Percentiles rank a stretch among this genome's conserved stretches.
Conservation (phyloP, 2,888 invertebrate species). For the Hyposoter didymator region DNA sequence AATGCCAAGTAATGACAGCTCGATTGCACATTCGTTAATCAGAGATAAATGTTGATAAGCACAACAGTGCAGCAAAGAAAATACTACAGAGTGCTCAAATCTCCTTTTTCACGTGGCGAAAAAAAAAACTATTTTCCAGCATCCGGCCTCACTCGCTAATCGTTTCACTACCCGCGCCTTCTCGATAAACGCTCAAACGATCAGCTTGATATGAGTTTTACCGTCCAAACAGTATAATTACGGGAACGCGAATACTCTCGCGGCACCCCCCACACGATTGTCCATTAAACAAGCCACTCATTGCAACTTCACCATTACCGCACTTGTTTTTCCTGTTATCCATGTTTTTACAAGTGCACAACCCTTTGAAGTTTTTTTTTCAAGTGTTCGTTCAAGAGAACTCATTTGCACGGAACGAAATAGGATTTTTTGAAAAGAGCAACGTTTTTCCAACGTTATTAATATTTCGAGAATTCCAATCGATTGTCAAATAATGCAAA, state of each 20-base stretch:
- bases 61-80: slow-evolving; percentile 23
- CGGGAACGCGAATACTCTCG: slow-evolving; percentile 30
- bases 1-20: slow-evolving; percentile 4
- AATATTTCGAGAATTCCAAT: background rate
- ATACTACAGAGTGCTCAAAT: slow-evolving; percentile 15
- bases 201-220: slow-evolving; percentile 56
- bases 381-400: background rate
- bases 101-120: slow-evolving; percentile 12
- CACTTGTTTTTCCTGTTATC: background rate
- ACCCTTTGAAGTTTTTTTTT: background rate
- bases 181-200: slow-evolving; percentile 58
- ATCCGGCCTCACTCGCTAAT: slow-evolving; percentile 58
- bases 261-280: slow-evolving; percentile 44
- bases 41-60: slow-evolving; percentile 47
- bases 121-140: slow-evolving; percentile 15
- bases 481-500: background rate
- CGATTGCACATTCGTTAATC: slow-evolving; percentile 46
- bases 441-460: background rate
- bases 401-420: background rate
- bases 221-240: slow-evolving; percentile 60
- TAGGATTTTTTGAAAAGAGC: background rate
- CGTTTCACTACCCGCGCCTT: slow-evolving; percentile 46
- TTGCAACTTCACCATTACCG: slow-evolving; percentile 40
- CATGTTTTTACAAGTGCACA: background rate
- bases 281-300: slow-evolving; percentile 50